Base-by-base conservation (phyloP, 1,140 invertebrate species). In the Pachypsylla venusta region DNA sequence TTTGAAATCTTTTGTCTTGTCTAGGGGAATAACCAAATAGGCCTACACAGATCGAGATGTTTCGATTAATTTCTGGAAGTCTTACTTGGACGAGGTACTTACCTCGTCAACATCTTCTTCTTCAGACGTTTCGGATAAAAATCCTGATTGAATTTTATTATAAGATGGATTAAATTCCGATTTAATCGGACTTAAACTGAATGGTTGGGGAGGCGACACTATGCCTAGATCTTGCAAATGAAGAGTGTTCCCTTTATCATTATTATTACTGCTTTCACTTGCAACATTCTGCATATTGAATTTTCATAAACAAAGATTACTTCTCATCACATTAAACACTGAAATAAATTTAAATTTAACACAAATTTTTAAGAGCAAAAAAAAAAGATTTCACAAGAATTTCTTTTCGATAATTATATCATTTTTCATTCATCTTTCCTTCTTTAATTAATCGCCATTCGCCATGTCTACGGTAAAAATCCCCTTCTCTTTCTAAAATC, bases 41-140 rank as follows among this genome's bases (percentile, higher is more conserved):
- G 53, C 22, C 22, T 56, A 39, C 13, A 1, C 35, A 25, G 35
- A 53, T 7, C n/a, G 22, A 25, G 7, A 13, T 5, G 10, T 3
- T 24, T 25, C 2, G 3, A 25, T 24, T 24, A 12, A 3, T 19
- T 24, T 19, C 12, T 5, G 35, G 56, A 25, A 65, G 28, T 40
- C 60, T 61, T 60, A 60, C 14, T 59, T 74, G 70, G 61, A 54
- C 30, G 53, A 27, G 27, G 61, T 61, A 61, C 60, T 68, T 83
- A 92, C 89, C 85, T 90, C 88, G 67, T 87, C 90, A 71, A 89
- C 86, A 75, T 88, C 89, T 72, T 92, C 89, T 74, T 91, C 88
- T 72, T 91, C 87, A 65, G 87, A 91, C 73, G 87, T 82, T 77
- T 90, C 87, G 74, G 85, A 84, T 79, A 86, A 84, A 80, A 84